Evolutionary conservation across 2,888 invertebrate genomes (phyloP), one percentile per base, ranked within the genome.

Genomic region (Drosophila kuntzei): DNA sequence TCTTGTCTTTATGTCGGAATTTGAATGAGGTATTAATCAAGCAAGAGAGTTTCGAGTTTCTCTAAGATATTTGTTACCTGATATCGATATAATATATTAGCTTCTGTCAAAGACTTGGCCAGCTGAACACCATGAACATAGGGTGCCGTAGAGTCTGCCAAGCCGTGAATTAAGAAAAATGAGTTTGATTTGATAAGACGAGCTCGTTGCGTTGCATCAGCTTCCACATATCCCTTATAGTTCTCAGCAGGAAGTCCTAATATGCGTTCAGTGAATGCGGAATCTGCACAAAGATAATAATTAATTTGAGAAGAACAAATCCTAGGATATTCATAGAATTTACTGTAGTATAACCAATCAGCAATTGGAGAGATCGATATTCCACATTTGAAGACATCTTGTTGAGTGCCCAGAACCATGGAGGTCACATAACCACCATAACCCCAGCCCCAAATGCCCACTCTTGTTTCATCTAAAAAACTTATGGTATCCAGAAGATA

Each of bases 401-500:
- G 97, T 91, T 97, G 97, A 53, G 96, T 95, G 39, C 97, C 97
- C 57, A 98, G 94, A 65, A 97, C 95, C 95, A 97, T 97, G 54
- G 97, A 94, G n/a, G 98, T 97, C 36, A 98, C 97, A 92, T 98
- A 98, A 8, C 98, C 98, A 5, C 92, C 98, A 92, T 98, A 98
- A 14, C 98, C 98, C 98, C 98, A 98, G 43, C 98, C 98, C 98
- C 98, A 98, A 62, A 99, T 96, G 8, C 97, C 98, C 46, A 98
- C 96, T 66, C 97, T 94, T 2, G 96, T 95, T 89, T 96, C 95
- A 92, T 98, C 97, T 90, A 98, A 94, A 93, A 95, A 98, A 90
- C 95, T 95, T 85, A 96, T 94, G 49, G 95, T 96, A 64, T 97
- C 95, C 91, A 97, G 93, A 85, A 98, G 94, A 93, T 96, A 94